Conservation (phyloP, 2,797 vertebrate genomes). For the Tympanoctomys barrerae region DNA sequence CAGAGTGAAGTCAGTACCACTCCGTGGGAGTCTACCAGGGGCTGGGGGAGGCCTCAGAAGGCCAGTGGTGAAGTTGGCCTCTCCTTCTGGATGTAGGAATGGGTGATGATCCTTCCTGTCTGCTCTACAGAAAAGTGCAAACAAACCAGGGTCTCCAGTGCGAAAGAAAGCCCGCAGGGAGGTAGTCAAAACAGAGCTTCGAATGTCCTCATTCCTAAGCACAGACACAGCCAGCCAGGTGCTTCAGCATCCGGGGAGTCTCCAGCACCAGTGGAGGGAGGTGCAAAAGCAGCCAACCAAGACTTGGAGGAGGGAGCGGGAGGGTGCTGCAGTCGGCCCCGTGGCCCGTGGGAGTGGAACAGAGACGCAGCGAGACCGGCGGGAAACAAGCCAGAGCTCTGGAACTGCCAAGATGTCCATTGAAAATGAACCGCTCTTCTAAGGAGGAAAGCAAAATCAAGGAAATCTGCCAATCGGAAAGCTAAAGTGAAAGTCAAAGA, state of each 20-base stretch:
- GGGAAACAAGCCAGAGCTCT: neutral
- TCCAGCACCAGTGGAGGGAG: neutral
- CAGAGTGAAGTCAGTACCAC: neutral
- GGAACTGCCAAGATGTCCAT: neutral
- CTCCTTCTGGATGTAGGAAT: neutral
- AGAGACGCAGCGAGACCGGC: neutral
- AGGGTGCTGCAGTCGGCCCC: neutral
- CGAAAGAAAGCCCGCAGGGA: neutral
- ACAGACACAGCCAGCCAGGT: neutral
- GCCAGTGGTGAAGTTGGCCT: neutral
- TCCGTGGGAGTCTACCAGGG: neutral
- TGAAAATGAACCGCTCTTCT: slow-evolving; percentile 19
- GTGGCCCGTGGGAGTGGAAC: neutral
- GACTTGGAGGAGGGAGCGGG: neutral
- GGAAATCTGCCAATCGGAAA: neutral
- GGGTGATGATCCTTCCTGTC: neutral
- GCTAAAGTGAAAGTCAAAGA: neutral
- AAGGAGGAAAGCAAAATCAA: neutral
- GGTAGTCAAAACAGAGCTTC: neutral
- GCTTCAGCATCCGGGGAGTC: neutral
- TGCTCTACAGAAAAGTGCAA: neutral
- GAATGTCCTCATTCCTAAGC: neutral
- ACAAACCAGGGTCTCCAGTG: neutral
- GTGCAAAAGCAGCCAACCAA: neutral
- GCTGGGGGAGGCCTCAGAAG: neutral